A percentile compares a stretch with the other conserved stretches of the same genome.
These are phyloP conservation scores for Urocyon cinereoargenteus DNA, from an alignment of 2,797 vertebrate species.

Conservation along the genomic window DNA sequence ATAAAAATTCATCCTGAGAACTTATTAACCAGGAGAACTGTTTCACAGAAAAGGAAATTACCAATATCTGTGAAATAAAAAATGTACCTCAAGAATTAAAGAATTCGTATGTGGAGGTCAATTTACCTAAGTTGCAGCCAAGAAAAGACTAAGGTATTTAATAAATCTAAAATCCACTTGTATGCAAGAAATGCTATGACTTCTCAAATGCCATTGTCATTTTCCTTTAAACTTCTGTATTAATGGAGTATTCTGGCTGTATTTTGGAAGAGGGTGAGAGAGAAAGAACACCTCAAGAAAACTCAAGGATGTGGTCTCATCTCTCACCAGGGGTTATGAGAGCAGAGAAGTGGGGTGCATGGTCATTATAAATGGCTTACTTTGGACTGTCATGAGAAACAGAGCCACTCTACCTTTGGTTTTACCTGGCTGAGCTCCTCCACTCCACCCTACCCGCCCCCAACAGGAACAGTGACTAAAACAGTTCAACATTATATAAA, in stretches of 20 bases:
- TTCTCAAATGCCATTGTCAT: neutral
- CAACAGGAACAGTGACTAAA: neutral
- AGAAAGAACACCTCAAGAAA: neutral
- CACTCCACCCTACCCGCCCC: neutral
- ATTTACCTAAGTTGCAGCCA: neutral
- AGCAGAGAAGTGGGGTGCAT: neutral
- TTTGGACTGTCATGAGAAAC: slow-evolving; percentile 58
- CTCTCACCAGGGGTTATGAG: neutral
- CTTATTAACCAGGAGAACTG: slow-evolving; percentile 28
- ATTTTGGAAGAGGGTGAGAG: neutral
- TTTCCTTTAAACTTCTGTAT: slow-evolving; percentile 53
- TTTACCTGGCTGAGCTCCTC: slow-evolving; percentile 66
- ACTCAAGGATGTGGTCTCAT: slow-evolving; percentile 16
- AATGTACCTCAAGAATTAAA: neutral
- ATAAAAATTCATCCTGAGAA: slow-evolving; percentile 49
- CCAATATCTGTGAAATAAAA: slow-evolving; percentile 14
- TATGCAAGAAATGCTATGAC: neutral
- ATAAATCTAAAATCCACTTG: slow-evolving; percentile 14
- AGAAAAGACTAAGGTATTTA: neutral
- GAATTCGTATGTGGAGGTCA: neutral
- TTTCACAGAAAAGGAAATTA: slow-evolving; percentile 52
- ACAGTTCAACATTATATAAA: slow-evolving; percentile 22
- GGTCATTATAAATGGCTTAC: neutral
- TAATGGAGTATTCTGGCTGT: neutral
- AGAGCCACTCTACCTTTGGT: slow-evolving; percentile 63